Evolutionary conservation across 2,888 invertebrate genomes (phyloP), one percentile per base, ranked within the genome.

Genomic region (Andrena chrysosceles): DNA sequence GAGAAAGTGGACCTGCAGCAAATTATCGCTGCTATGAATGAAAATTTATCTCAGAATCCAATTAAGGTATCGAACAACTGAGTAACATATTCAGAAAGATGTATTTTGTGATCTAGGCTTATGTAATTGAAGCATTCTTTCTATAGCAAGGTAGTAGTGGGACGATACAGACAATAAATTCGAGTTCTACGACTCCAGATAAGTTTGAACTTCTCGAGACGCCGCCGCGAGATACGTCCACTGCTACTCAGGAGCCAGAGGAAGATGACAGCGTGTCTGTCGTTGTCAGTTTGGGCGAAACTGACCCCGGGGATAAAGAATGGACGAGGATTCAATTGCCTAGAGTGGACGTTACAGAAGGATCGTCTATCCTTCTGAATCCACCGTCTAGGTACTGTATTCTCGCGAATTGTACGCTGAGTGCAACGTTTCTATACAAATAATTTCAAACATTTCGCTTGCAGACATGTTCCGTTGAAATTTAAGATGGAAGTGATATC

Each of bases 1-100:
- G 96, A 96, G 87, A 96, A 96, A 88, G 89, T 94, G 16, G 95
- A 96, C 88, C 95, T 96, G 83, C 95, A 95, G 20, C 95, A 95
- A 88, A 94, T 91, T 42, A 84, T 93, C 29, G 84, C 87, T 0
- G 63, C 76, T 1, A 68, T 77, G 6, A 88, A 78, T 52, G 77
- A 87, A 64, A 88, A 80, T 77, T 66, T 89, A 60, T 80, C 80
- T 23, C 76, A 77, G 63, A 87, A 86, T 80, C 77, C 85, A 42
- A 60, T 77, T 29, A 91, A 89, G 81, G 91, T 91, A 72, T 42
- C 33, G 52, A 68, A 54, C 6, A 10, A 7, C 1, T 48, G 26
- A 20, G 20, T 56, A 49, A 10, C 35, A 52, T 49, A 0, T 7
- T 2, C 6, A 5, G 52, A 29, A 52, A 48, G 35, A 56, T 26